Base-by-base conservation (phyloP, 2,888 invertebrate species). In the Phlogophora meticulosa region DNA sequence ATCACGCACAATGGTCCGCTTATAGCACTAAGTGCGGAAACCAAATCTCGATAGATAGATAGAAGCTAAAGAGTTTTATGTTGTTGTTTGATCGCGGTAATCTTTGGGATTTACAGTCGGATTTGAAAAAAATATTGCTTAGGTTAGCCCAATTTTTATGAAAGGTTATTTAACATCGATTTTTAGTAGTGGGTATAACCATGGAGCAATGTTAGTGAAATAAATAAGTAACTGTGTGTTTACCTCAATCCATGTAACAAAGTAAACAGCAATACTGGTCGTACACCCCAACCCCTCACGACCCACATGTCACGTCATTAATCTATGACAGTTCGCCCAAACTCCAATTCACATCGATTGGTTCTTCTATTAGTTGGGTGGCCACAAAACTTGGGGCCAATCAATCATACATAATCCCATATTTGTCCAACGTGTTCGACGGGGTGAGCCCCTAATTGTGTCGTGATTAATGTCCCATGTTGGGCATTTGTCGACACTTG, bases 371-470 rank as follows among this genome's bases (percentile, higher is more conserved):
- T 87, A 87, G 87, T 88, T 84, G 78, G 81, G 79, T 79, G 87
- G 84, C 85, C 87, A 87, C 87, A 86, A 86, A 89, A 88, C 86
- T 90, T 86, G 85, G 84, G 74, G 51, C 84, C 86, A 89, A 92
- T 92, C 92, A 91, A 92, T 92, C 92, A 92, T 89, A 87, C 75
- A 81, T 88, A 88, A 89, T 90, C 88, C 87, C 88, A 90, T 90
- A 90, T 90, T 90, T 89, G 90, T 90, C 88, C 84, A 83, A 82
- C 73, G 77, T 81, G 83, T 83, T 84, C 84, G 82, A 78, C 82
- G 70, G 71, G 76, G 72, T 83, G 75, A 80, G 71, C 77, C 76
- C 76, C 84, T 90, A 89, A 90, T 90, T 88, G 90, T 84, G 77
- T 77, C 65, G 84, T 88, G 87, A 91, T 91, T 89, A 90, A 88